Conservation (phyloP, 53 echinoderm and acorn worm genomes). For the Echinarachnius parma region DNA sequence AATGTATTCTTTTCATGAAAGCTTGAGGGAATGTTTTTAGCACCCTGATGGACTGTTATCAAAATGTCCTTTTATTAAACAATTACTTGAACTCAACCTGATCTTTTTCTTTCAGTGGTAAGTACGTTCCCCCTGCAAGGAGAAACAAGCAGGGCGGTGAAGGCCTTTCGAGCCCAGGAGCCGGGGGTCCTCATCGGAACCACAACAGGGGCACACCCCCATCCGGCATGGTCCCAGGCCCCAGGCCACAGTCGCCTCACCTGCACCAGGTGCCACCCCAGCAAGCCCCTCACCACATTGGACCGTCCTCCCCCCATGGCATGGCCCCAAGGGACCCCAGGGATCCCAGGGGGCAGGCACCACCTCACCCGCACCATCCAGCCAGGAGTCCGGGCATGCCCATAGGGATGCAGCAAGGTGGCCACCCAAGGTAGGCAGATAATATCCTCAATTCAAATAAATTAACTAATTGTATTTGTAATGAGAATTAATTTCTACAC, state of each 20-base stretch:
- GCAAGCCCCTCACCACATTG: slow-evolving; percentile 22
- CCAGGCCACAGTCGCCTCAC: slow-evolving; percentile 45
- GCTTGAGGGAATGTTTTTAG: too few relatives aligned
- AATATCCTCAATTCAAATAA: not conserved
- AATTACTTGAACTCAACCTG: too few relatives aligned
- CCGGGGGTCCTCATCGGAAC: slow-evolving; percentile 15
- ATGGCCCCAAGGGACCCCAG: slow-evolving; percentile 48
- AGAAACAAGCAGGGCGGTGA: slow-evolving; percentile 43
- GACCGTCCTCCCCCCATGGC: slow-evolving; percentile 38
- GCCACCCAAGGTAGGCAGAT: slow-evolving; percentile 6
- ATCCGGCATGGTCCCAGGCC: slow-evolving; percentile 11
- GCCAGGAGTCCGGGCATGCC: slow-evolving; percentile 29
- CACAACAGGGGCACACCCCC: slow-evolving; percentile 39
- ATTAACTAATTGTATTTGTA: too few relatives aligned
- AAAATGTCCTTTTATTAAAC: too few relatives aligned
- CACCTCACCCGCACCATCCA: slow-evolving; percentile 14
- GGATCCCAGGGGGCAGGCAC: slow-evolving; percentile 14
- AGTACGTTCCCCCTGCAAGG: slow-evolving; percentile 78
- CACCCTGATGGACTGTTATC: too few relatives aligned
- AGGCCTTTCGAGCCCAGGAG: not conserved
- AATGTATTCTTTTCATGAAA: too few relatives aligned
- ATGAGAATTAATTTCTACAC: too few relatives aligned
- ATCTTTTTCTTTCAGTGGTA: slow-evolving; percentile 22
- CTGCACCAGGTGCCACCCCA: slow-evolving; percentile 36
- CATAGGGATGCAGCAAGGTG: not conserved